Conservation (phyloP, 2,113 vertebrate species). For the Anarhynchus alexandrinus region DNA sequence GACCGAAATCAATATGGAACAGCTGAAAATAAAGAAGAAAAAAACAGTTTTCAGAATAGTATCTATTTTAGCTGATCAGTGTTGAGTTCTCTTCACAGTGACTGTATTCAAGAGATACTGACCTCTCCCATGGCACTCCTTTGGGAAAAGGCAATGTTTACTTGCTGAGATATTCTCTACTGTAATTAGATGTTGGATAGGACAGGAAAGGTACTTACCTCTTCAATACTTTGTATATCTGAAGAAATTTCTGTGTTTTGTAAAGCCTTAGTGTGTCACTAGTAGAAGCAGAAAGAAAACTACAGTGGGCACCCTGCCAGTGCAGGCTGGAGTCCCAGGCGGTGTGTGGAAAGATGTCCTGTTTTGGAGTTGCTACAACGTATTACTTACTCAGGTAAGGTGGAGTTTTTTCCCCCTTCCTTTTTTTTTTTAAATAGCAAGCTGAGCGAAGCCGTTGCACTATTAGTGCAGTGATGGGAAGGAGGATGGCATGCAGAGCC, state of each 20-base stretch:
- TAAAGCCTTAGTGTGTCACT: neutral
- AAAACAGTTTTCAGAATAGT: neutral
- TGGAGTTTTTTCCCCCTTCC: fast-evolving
- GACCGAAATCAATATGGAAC: slow-evolving; percentile 98
- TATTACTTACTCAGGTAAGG: neutral
- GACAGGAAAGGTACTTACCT: neutral
- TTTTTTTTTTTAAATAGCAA: neutral
- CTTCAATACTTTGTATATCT: neutral
- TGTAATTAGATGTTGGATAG: neutral
- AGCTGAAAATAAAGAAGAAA: slow-evolving; percentile 73
- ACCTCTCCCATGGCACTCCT: neutral
- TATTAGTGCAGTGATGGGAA: neutral
- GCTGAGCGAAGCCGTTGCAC: neutral
- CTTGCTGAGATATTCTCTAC: too few relatives aligned
- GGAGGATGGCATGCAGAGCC: neutral
- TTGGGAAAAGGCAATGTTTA: neutral
- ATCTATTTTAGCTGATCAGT: neutral
- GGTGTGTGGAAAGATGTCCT: fast-evolving
- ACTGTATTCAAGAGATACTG: neutral
- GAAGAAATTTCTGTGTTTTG: neutral
- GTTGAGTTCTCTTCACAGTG: neutral
- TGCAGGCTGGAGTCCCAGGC: neutral
- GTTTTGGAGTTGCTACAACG: neutral
- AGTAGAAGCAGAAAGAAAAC: neutral
- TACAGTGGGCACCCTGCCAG: neutral